Conservation (phyloP, 2,113 vertebrate species). For the Cygnus buccinator region DNA sequence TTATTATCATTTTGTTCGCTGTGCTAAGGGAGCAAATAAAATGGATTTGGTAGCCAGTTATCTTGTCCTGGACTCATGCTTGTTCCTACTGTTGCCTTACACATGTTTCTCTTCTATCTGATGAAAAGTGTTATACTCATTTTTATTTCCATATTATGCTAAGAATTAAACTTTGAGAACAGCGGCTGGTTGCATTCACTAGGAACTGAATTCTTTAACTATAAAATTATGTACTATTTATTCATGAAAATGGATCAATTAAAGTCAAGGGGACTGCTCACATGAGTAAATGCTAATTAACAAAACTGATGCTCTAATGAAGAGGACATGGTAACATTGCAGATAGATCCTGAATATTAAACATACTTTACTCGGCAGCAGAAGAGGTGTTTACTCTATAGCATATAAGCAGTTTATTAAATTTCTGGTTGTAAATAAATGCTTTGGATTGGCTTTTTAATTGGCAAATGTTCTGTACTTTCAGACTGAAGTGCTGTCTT, state of each 20-base stretch:
- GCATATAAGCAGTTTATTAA: slow-evolving; percentile 44
- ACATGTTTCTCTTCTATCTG: neutral
- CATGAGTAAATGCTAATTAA: slow-evolving; percentile 69
- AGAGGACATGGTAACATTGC: slow-evolving; percentile 61
- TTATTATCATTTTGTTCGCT: neutral
- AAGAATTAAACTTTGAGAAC: slow-evolving; percentile 29
- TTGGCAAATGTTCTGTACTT: slow-evolving; percentile 52
- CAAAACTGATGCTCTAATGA: slow-evolving; percentile 62
- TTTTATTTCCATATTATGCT: slow-evolving; percentile 52
- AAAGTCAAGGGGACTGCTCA: slow-evolving; percentile 69
- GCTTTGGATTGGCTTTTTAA: slow-evolving; percentile 42
- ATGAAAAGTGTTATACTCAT: slow-evolving; percentile 23
- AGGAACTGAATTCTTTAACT: slow-evolving; percentile 41
- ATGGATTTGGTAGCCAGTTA: neutral
- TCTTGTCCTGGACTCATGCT: neutral
- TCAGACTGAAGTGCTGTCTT: slow-evolving; percentile 21
- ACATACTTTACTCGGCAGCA: neutral
- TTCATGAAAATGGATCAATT: slow-evolving; percentile 68
- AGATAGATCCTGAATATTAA: slow-evolving; percentile 67
- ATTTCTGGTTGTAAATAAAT: slow-evolving; percentile 57
- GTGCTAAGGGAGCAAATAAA: neutral
- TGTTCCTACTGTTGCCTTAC: neutral
- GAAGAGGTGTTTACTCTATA: slow-evolving; percentile 46
- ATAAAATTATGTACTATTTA: slow-evolving; percentile 57
- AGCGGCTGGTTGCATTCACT: neutral